Conservation (phyloP, 2,888 invertebrate species). For the Trichacis sp. region DNA sequence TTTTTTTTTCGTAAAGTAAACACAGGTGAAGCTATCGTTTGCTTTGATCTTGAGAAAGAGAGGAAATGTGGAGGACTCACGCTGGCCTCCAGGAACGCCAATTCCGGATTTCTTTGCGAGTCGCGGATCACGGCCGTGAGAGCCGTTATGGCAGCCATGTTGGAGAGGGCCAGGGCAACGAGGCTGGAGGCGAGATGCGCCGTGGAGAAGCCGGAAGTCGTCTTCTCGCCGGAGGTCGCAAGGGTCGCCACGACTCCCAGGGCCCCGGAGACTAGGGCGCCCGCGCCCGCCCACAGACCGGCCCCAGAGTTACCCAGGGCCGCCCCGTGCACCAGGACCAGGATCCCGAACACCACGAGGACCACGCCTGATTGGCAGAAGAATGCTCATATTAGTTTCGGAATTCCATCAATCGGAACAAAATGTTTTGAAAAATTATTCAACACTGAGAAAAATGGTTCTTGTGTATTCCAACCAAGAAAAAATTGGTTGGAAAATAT, state of each 20-base stretch:
- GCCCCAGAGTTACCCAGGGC: conserved; percentile 73
- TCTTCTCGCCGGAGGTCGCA: conserved; percentile 51
- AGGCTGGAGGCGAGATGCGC: conserved; percentile 76
- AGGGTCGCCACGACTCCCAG: conserved; percentile 74
- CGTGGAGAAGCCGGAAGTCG: conserved; percentile 68
- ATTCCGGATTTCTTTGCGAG: conserved; percentile 65
- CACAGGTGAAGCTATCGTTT: no score
- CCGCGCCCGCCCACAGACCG: conserved; percentile 78
- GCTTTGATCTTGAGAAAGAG: no score
- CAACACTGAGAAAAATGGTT: no score
- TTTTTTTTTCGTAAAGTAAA: no score
- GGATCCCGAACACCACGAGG: conserved; percentile 75
- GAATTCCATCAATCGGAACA: no score
- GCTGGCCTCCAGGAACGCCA: conserved; percentile 55
- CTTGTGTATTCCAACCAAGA: not conserved
- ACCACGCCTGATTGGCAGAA: conserved; percentile 70
- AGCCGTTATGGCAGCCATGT: conserved; percentile 65
- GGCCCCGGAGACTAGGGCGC: conserved; percentile 75
- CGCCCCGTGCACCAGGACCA: conserved; percentile 76
- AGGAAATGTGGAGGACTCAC: conserved; percentile 49
- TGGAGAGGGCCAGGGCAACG: conserved; percentile 63
- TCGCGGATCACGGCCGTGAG: conserved; percentile 74
- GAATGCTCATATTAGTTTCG: no score
- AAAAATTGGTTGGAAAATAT: no score
- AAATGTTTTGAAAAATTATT: no score